Evolutionary conservation across 2,113 vertebrate genomes (phyloP).

Genomic region (Anhinga anhinga): DNA sequence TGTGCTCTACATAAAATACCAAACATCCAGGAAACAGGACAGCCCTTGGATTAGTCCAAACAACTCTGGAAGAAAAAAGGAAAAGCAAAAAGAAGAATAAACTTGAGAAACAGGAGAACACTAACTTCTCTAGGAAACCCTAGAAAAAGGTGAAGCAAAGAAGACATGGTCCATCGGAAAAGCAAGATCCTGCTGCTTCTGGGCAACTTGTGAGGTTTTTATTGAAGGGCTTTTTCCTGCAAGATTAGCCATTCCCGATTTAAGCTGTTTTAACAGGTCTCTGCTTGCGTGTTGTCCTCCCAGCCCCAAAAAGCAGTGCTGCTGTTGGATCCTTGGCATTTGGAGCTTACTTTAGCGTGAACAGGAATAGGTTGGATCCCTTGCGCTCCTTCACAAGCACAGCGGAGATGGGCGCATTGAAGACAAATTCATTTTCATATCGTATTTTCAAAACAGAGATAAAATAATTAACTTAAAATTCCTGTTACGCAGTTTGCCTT

Average conservation of each 20-base stretch:
- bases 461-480: neutral
- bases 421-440: neutral
- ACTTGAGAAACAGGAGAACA: neutral
- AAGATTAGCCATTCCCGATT: neutral
- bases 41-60: too few species aligned
- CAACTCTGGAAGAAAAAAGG: neutral
- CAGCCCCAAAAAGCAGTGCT: neutral
- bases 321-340: neutral
- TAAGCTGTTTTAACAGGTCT: neutral
- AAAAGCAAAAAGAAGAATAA: neutral
- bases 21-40: neutral
- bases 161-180: neutral
- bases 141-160: neutral
- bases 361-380: neutral
- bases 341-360: accelerated
- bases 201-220: neutral
- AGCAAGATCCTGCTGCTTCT: neutral
- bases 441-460: neutral
- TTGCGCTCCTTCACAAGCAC: accelerated
- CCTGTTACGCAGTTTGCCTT: neutral
- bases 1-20: too few species aligned
- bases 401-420: accelerated
- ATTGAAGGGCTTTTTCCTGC: neutral
- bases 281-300: neutral
- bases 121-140: neutral